Evolutionary conservation across 2,888 invertebrate genomes (phyloP).

Genomic region (Hylaea fasciaria): DNA sequence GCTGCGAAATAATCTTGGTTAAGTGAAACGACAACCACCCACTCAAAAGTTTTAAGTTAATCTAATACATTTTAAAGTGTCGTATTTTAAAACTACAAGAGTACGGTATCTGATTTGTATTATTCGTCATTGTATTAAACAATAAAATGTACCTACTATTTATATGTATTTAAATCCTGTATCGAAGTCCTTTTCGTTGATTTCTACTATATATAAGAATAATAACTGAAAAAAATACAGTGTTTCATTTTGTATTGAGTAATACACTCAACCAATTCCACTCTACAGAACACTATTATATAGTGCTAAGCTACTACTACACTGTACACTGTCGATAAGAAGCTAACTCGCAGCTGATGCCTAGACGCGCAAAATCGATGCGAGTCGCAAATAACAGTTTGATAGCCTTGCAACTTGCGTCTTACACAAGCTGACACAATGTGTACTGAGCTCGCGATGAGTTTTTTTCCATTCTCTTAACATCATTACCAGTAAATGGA

Average conservation of each 20-base stretch:
- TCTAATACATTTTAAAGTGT: neutral
- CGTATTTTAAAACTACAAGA: neutral
- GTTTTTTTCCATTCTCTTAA: too few species aligned
- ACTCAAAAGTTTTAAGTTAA: neutral
- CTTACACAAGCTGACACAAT: slow-evolving; percentile 18
- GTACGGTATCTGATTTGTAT: too few species aligned
- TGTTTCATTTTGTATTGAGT: neutral
- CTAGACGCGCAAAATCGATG: slow-evolving; percentile 17
- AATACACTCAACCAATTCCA: too few species aligned
- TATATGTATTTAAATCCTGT: too few species aligned
- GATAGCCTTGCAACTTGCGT: slow-evolving; percentile 33
- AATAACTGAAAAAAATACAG: too few species aligned
- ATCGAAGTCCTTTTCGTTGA: too few species aligned
- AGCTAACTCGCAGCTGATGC: slow-evolving; percentile 32
- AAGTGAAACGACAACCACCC: slow-evolving; percentile 17
- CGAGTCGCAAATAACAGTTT: slow-evolving; percentile 35
- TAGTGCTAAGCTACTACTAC: neutral
- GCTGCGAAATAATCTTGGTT: slow-evolving; percentile 43
- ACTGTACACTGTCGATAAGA: slow-evolving; percentile 11
- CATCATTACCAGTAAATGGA: too few species aligned
- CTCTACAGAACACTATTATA: too few species aligned
- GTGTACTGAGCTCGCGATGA: neutral
- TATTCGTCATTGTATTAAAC: too few species aligned
- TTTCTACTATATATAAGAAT: too few species aligned
- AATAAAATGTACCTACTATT: too few species aligned